Conservation (phyloP, 2,113 vertebrate species). For the Centropristis striata region DNA sequence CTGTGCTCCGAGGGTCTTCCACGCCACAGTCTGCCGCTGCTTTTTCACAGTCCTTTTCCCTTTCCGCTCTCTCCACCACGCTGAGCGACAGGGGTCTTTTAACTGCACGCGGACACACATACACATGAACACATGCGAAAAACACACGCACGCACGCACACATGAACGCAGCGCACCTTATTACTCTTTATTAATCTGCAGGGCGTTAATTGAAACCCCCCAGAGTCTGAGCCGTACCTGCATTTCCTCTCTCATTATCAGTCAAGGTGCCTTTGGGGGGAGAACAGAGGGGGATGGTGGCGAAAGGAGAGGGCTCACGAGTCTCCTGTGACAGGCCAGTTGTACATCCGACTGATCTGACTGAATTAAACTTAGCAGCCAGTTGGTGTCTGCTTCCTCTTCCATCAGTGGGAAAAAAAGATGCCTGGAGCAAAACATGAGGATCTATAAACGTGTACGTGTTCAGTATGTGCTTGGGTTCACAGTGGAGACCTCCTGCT, state of each 20-base stretch:
- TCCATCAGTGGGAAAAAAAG: constrained; percentile 13
- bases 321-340: constrained; percentile 67
- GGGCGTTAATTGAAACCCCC: constrained; percentile 88
- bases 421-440: constrained; percentile 36
- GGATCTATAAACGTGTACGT: constrained; percentile 51
- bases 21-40: constrained; percentile 40
- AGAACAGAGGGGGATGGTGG: constrained; percentile 48
- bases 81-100: constrained; percentile 69
- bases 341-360: constrained; percentile 53
- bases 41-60: constrained; percentile 60
- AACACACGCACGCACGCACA: constrained; percentile 56
- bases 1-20: constrained; percentile 40
- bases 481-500: not conserved
- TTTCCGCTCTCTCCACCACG: constrained; percentile 58
- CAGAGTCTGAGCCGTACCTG: constrained; percentile 84
- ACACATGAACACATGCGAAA: constrained; percentile 24
- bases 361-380: constrained; percentile 61
- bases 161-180: constrained; percentile 70
- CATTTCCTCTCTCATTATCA: constrained; percentile 86
- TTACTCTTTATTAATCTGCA: constrained; percentile 90
- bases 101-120: constrained; percentile 29
- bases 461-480: not conserved
- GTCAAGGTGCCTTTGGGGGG: constrained; percentile 88
- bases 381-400: constrained; percentile 22
- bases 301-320: constrained; percentile 34